Percentiles rank a stretch among this genome's conserved stretches.
Conservation (phyloP, 1,140 invertebrate species). For the Sminthurinus signatus region DNA sequence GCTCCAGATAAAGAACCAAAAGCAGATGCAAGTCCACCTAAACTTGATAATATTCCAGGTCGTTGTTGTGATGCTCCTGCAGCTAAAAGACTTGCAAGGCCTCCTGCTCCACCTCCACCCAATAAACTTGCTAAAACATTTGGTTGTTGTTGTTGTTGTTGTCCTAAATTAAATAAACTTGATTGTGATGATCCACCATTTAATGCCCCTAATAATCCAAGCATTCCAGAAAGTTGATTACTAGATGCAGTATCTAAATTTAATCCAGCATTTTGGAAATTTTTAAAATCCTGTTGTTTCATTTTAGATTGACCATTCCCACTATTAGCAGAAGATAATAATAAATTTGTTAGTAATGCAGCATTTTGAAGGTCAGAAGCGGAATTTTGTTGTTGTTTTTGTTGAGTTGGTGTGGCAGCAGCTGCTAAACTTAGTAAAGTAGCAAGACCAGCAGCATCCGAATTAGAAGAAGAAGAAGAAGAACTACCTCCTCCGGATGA, state of each 20-base stretch:
- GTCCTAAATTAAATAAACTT: constrained; percentile 2
- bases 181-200: constrained; percentile 16
- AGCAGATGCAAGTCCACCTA: constrained; percentile 24
- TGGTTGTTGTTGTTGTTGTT: constrained; percentile 1
- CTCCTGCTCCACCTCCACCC: constrained; percentile 13
- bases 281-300: constrained; percentile 20
- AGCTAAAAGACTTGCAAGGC: background rate
- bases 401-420: constrained; percentile 9
- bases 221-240: constrained; percentile 22
- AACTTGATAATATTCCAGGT: constrained; percentile 18
- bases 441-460: background rate
- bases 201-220: constrained; percentile 28
- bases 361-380: constrained; percentile 11
- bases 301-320: constrained; percentile 1
- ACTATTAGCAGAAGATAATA: background rate
- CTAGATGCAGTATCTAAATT: constrained; percentile 19
- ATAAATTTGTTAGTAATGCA: constrained; percentile 19
- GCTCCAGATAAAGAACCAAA: constrained; percentile 19
- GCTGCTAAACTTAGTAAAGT: constrained; percentile 8
- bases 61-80: background rate
- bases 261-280: constrained; percentile 11
- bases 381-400: background rate
- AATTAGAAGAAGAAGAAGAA: background rate
- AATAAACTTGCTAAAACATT: constrained; percentile 16
- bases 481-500: background rate